Evolutionary conservation across 2,888 invertebrate species (phyloP).

Genomic region (Margaritifera margaritifera): DNA sequence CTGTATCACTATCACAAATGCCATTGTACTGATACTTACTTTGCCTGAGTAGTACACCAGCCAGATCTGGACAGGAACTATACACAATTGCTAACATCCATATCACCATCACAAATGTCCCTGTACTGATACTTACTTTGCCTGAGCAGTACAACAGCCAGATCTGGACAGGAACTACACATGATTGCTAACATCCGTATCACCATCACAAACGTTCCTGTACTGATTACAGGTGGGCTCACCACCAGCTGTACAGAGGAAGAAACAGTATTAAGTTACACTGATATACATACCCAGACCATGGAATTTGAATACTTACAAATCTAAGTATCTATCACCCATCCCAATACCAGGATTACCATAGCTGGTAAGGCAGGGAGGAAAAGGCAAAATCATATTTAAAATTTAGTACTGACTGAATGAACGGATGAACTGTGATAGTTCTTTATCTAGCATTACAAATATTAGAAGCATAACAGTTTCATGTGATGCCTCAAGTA

Average conservation of each 20-base stretch:
- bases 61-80: background rate
- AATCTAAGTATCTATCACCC: no score
- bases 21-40: constrained; percentile 79
- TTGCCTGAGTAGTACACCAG: background rate
- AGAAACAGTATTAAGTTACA: background rate
- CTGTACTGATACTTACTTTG: constrained; percentile 78
- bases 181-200: constrained; percentile 96
- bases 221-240: constrained; percentile 93
- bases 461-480: no score
- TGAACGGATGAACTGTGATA: no score
- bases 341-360: no score
- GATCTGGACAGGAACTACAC: constrained; percentile 95
- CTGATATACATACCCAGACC: background rate
- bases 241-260: constrained; percentile 83
- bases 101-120: no score
- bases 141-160: constrained; percentile 91
- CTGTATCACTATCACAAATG: constrained; percentile 95
- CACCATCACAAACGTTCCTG: constrained; percentile 95
- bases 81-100: no score
- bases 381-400: no score
- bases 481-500: no score
- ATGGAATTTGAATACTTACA: no score
- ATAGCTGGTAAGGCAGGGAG: no score
- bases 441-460: no score
- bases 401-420: no score